phyloP scores from a whole-genome alignment of 2,113 vertebrate genomes.

The Dromiciops gliroides region DNA sequence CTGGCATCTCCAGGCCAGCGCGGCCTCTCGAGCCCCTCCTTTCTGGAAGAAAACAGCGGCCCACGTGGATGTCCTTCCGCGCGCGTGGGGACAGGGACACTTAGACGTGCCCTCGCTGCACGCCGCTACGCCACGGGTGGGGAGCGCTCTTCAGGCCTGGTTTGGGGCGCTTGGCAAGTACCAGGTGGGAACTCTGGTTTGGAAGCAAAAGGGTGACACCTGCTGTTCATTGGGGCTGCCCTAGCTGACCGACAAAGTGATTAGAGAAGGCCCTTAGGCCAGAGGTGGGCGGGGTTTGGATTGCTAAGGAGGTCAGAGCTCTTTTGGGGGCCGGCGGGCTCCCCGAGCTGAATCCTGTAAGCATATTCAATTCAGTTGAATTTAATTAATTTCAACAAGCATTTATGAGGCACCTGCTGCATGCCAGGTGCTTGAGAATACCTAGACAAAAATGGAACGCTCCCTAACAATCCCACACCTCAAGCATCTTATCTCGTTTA shows the following conservation, averaged over 20 bases:
- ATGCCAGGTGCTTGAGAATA: not conserved
- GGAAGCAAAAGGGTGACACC: slow-evolving; percentile 57
- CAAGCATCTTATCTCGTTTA: not conserved
- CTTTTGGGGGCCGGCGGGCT: not conserved
- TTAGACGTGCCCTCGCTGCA: not conserved
- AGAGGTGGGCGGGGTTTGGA: not conserved
- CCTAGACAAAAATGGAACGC: not conserved
- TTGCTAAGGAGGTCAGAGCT: not conserved
- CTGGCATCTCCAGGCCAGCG: not conserved
- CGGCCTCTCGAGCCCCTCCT: rapidly evolving
- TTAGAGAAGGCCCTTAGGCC: not conserved
- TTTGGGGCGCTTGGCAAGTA: not conserved
- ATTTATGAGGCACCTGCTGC: not conserved
- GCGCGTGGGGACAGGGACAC: not conserved
- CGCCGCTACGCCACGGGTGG: not conserved
- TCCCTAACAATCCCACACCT: not conserved
- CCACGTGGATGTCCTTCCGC: not conserved
- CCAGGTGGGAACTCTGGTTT: slow-evolving; percentile 19
- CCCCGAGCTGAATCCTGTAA: not conserved
- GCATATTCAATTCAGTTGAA: not conserved
- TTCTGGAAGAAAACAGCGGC: not conserved
- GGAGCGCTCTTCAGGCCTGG: not conserved
- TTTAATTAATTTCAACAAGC: not conserved
- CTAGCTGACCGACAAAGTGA: not conserved
- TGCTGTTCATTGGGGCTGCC: slow-evolving; percentile 27